phyloP scores from a whole-genome alignment of 2,113 vertebrate species.

The Myotis davidii region DNA sequence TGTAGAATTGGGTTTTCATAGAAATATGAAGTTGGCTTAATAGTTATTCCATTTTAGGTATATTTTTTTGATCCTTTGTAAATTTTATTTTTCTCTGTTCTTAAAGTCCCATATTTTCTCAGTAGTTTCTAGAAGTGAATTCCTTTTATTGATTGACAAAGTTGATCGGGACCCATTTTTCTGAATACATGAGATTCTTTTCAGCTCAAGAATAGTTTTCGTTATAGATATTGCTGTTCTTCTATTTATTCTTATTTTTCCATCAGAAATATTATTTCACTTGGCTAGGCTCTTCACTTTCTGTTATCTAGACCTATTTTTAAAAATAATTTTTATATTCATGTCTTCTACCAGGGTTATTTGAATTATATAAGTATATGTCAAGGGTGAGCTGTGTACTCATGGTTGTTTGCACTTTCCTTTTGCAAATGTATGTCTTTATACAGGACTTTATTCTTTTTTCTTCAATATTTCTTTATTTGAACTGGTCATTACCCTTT shows the following conservation, averaged over 20 bases:
- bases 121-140: neutral
- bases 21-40: neutral
- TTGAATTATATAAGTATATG: neutral
- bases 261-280: neutral
- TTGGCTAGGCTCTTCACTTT: neutral
- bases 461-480: neutral
- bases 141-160: neutral
- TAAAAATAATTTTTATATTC: neutral
- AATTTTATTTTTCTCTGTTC: neutral
- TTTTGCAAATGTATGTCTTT: neutral
- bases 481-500: neutral
- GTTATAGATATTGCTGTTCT: neutral
- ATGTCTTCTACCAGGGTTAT: neutral
- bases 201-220: neutral
- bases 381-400: neutral
- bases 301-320: neutral
- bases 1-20: neutral
- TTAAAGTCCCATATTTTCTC: neutral
- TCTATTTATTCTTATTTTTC: neutral
- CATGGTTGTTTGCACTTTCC: neutral
- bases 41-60: neutral
- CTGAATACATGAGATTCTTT: neutral
- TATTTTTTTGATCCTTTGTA: neutral
- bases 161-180: neutral
- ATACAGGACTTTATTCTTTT: neutral